Evolutionary conservation across 2,113 vertebrate species (phyloP).

Genomic region (Hirundichthys speculiger): DNA sequence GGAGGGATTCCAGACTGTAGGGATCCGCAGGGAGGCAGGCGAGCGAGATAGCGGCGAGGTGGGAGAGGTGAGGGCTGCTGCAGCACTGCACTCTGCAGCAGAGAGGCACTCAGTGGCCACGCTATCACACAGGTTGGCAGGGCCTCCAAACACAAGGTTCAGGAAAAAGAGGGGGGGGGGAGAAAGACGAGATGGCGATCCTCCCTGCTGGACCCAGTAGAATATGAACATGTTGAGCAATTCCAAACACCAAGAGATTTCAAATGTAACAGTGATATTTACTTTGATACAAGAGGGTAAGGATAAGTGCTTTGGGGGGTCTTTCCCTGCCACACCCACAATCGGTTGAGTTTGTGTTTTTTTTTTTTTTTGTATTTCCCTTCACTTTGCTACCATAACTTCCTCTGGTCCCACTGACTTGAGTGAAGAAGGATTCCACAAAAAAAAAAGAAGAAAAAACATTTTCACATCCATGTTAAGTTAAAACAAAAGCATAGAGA

Average conservation of each 20-base stretch:
- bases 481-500: slow-evolving; percentile 64
- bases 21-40: slow-evolving; percentile 57
- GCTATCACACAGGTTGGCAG: slow-evolving; percentile 76
- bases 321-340: slow-evolving; percentile 39
- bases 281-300: slow-evolving; percentile 70
- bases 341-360: slow-evolving; percentile 50
- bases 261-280: slow-evolving; percentile 82
- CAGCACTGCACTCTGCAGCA: slow-evolving; percentile 73
- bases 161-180: slow-evolving; percentile 9
- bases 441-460: slow-evolving; percentile 26
- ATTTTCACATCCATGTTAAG: slow-evolving; percentile 70
- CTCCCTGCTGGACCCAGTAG: slow-evolving; percentile 71
- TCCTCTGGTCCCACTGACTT: slow-evolving; percentile 67
- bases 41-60: slow-evolving; percentile 1
- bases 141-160: slow-evolving; percentile 41
- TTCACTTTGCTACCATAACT: slow-evolving; percentile 80
- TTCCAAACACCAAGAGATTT: slow-evolving; percentile 75
- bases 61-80: slow-evolving; percentile 67
- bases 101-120: slow-evolving; percentile 85
- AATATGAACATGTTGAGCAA: slow-evolving; percentile 49
- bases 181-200: slow-evolving; percentile 35
- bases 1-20: slow-evolving; percentile 48
- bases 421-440: slow-evolving; percentile 48
- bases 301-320: slow-evolving; percentile 41
- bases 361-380: slow-evolving; percentile 67